Percentiles rank a stretch among this genome's conserved stretches.
These are phyloP conservation scores for Zaprionus africanus DNA, from an alignment of 1,140 invertebrate species.

Conservation along the genomic window DNA sequence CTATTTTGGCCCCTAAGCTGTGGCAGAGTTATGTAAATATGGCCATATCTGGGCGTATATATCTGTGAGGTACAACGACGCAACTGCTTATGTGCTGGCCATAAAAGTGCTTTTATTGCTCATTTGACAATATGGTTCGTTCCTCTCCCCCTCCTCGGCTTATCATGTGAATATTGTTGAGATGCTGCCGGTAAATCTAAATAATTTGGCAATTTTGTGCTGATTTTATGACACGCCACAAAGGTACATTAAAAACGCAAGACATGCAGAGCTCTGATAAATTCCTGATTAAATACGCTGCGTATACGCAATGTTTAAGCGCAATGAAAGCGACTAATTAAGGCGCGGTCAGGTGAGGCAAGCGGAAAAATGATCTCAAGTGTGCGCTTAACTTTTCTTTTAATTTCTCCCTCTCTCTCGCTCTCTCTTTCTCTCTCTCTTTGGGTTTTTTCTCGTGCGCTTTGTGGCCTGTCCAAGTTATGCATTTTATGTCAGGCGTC, in stretches of 20 bases:
- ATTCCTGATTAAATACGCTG: slow-evolving; percentile 33
- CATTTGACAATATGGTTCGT: slow-evolving; percentile 57
- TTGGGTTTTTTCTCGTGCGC: background rate
- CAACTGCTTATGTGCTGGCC: slow-evolving; percentile 33
- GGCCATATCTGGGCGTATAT: slow-evolving; percentile 10
- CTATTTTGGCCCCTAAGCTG: slow-evolving; percentile 16
- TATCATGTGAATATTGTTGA: slow-evolving; percentile 7
- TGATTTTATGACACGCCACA: slow-evolving; percentile 57
- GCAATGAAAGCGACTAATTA: slow-evolving; percentile 49
- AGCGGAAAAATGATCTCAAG: slow-evolving; percentile 34
- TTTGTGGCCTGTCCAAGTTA: slow-evolving; percentile 39
- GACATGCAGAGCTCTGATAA: slow-evolving; percentile 28
- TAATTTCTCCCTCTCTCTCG: slow-evolving; percentile 12
- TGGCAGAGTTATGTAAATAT: slow-evolving; percentile 43
- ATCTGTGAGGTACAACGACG: slow-evolving; percentile 11
- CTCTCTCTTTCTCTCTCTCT: background rate
- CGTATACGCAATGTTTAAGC: slow-evolving; percentile 37
- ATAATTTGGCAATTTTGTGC: slow-evolving; percentile 65
- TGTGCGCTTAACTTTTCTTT: slow-evolving; percentile 34
- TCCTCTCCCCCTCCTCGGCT: background rate
- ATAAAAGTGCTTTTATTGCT: slow-evolving; percentile 64
- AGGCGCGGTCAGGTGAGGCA: slow-evolving; percentile 10
- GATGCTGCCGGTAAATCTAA: slow-evolving; percentile 56
- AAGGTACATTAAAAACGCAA: slow-evolving; percentile 53
- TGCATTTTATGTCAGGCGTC: slow-evolving; percentile 51